Percentiles rank a stretch among this genome's conserved stretches.
phyloP scores from a whole-genome alignment of 2,113 vertebrate genomes.

The Centropus bengalensis region DNA sequence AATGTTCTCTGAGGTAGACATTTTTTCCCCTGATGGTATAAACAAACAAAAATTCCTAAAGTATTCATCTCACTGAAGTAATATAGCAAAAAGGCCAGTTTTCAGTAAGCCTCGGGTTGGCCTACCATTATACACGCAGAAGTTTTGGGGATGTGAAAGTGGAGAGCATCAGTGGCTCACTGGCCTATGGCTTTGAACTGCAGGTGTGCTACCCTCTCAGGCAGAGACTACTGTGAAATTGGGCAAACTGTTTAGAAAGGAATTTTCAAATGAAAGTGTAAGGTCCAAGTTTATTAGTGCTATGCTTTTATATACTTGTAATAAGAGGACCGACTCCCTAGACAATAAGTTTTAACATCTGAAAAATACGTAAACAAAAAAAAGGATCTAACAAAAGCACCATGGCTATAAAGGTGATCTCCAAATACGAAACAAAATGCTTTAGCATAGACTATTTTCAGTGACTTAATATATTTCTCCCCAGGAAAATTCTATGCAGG shows the following conservation, averaged over 20 bases:
- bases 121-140: not conserved
- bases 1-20: not conserved
- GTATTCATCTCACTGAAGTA: not conserved
- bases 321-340: not conserved
- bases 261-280: not conserved
- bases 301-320: not conserved
- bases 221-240: not conserved
- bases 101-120: not conserved
- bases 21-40: not conserved
- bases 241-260: not conserved
- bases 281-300: not conserved
- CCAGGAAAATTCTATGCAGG: not conserved
- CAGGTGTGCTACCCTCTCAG: not conserved
- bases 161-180: not conserved
- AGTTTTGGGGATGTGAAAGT: too few relatives aligned
- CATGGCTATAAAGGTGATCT: not conserved
- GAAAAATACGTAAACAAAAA: not conserved
- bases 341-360: not conserved
- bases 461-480: not conserved
- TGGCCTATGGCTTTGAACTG: not conserved
- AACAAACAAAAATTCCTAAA: not conserved
- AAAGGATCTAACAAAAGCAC: not conserved
- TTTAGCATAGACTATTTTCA: not conserved
- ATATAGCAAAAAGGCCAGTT: not conserved
- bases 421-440: not conserved